Evolutionary conservation across 2,113 vertebrate species (phyloP).

Genomic region (Dasyprocta punctata): DNA sequence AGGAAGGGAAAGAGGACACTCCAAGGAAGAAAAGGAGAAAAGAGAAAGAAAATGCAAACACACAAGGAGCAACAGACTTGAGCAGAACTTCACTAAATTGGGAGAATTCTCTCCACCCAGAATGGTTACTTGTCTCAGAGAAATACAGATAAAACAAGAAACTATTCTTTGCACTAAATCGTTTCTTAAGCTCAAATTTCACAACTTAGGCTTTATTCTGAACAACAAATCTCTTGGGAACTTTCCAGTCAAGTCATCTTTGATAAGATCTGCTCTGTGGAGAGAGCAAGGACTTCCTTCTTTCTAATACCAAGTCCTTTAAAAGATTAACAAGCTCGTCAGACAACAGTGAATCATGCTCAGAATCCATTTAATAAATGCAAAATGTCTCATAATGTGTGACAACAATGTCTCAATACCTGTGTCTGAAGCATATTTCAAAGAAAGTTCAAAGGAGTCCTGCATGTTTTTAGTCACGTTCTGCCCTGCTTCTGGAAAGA

Average conservation of each 20-base stretch:
- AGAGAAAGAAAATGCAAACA: not conserved
- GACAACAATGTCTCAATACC: not conserved
- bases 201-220: constrained; percentile 58
- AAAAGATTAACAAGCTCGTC: constrained; percentile 36
- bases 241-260: constrained; percentile 34
- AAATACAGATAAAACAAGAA: not conserved
- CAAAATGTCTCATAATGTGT: not conserved
- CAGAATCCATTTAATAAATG: not conserved
- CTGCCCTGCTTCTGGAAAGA: not conserved
- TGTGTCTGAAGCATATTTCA: not conserved
- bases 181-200: constrained; percentile 35
- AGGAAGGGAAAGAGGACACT: not conserved
- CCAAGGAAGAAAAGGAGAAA: too few species aligned
- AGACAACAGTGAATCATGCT: constrained; percentile 51
- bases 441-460: not conserved
- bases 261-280: not conserved
- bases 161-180: not conserved
- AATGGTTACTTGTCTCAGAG: not conserved
- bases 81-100: not conserved
- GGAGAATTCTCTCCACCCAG: not conserved
- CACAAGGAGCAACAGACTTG: not conserved
- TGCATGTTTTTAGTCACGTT: not conserved
- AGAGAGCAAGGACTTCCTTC: constrained; percentile 52
- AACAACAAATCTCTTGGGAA: constrained; percentile 62
- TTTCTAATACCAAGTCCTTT: not conserved